phyloP scores from a whole-genome alignment of 2,797 vertebrate genomes.

The Anas bahamensis region DNA sequence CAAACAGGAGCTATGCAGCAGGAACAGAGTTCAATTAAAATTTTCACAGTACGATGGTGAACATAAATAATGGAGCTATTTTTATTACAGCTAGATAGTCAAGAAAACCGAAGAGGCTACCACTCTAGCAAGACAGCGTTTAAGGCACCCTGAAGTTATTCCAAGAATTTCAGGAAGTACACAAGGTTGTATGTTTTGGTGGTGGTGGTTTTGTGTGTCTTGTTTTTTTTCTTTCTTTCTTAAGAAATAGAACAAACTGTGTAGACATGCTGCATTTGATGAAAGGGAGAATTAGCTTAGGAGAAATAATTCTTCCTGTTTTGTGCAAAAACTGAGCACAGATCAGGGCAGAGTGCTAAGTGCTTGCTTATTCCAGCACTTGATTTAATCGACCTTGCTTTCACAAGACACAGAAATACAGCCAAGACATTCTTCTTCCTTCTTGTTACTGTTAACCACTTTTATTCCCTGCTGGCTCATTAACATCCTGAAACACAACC shows the following conservation, averaged over 20 bases:
- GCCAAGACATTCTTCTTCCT: neutral
- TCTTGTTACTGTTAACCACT: neutral
- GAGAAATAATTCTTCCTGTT: neutral
- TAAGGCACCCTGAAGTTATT: neutral
- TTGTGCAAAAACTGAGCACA: neutral
- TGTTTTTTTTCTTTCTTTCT: too few species aligned
- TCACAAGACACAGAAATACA: neutral
- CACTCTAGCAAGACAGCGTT: neutral
- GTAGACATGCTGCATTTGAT: neutral
- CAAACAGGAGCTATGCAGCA: neutral
- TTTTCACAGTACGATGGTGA: neutral
- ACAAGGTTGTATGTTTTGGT: neutral
- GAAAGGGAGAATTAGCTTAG: neutral
- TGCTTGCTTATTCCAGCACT: neutral
- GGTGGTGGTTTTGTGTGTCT: neutral
- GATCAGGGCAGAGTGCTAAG: neutral
- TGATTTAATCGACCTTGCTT: neutral
- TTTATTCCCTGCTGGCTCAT: neutral
- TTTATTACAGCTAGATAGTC: neutral
- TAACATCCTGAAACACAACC: neutral
- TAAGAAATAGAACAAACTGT: neutral
- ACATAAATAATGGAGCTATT: accelerated
- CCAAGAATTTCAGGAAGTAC: neutral
- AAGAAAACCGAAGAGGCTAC: neutral
- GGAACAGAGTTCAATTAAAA: neutral